These are phyloP conservation scores for Epinephelus moara DNA, from an alignment of 2,113 vertebrate species.

Conservation along the genomic window DNA sequence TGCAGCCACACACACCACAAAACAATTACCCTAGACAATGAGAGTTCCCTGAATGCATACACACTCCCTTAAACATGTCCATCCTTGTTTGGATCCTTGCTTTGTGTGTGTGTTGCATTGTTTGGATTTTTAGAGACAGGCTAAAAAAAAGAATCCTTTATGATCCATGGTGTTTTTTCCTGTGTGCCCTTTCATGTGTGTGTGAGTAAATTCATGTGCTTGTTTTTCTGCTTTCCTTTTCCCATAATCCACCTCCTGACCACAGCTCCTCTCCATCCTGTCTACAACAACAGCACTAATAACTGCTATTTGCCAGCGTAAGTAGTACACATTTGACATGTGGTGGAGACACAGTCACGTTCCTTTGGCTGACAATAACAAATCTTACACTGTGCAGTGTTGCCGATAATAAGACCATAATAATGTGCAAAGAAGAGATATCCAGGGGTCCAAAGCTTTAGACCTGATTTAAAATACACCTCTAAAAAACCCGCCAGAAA, in stretches of 20 bases:
- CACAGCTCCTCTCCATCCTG: constrained; percentile 10
- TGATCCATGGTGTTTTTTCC: constrained; percentile 32
- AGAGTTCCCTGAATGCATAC: background rate
- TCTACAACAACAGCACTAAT: constrained; percentile 36
- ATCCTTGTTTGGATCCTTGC: background rate
- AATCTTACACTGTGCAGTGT: background rate
- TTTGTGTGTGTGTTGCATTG: constrained; percentile 25
- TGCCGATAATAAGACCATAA: background rate
- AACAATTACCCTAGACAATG: constrained; percentile 1
- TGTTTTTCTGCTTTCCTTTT: constrained; percentile 9
- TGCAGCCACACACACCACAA: background rate
- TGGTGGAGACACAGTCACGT: constrained; percentile 21
- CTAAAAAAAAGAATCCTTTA: background rate
- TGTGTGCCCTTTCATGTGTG: background rate
- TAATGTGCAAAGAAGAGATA: no score
- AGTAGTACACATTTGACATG: background rate
- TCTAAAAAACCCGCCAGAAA: no score
- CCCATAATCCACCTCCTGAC: constrained; percentile 23
- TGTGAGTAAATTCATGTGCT: background rate
- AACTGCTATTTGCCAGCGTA: constrained; percentile 33
- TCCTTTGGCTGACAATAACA: constrained; percentile 22
- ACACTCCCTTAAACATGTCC: constrained; percentile 18
- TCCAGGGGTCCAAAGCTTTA: no score
- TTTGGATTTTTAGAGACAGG: background rate
- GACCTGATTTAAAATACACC: no score